A percentile compares a stretch with the other conserved stretches of the same genome.
Conservation (phyloP, 2,113 vertebrate genomes). For the Hylia prasina region DNA sequence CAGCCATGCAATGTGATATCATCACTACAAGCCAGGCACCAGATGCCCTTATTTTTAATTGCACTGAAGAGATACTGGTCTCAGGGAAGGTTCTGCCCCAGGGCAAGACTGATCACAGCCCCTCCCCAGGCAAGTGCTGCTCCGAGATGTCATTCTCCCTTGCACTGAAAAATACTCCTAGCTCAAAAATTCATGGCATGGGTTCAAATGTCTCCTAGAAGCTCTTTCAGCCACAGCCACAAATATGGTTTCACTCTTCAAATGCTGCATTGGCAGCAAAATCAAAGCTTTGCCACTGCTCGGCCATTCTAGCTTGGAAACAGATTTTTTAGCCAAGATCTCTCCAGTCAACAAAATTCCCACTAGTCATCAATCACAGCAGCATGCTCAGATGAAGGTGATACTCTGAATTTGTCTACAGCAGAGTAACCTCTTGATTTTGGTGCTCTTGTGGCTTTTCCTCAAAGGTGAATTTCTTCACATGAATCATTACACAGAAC, state of each 20-base stretch:
- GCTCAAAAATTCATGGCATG: not conserved
- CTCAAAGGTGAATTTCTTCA: not conserved
- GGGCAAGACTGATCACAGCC: not conserved
- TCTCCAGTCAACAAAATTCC: not conserved
- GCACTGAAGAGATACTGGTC: not conserved
- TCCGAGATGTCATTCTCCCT: not conserved
- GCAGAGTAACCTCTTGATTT: not conserved
- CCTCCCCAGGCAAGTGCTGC: not conserved
- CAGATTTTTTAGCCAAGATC: not conserved
- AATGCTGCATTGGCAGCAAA: constrained; percentile 26
- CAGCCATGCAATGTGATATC: not conserved
- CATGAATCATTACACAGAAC: not conserved
- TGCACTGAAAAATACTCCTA: not conserved
- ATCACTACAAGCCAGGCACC: not conserved
- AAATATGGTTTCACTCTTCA: constrained; percentile 17
- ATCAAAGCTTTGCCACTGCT: not conserved
- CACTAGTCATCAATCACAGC: not conserved
- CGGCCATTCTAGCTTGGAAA: not conserved
- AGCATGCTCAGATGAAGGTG: not conserved
- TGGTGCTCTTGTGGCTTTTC: not conserved
- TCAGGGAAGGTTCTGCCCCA: not conserved
- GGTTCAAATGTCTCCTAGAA: constrained; percentile 26
- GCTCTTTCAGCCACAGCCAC: constrained; percentile 4
- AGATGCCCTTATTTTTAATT: constrained; percentile 1
- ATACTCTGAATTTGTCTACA: not conserved